Conservation (phyloP, 2,797 vertebrate genomes). For the Anguilla pacifica region DNA sequence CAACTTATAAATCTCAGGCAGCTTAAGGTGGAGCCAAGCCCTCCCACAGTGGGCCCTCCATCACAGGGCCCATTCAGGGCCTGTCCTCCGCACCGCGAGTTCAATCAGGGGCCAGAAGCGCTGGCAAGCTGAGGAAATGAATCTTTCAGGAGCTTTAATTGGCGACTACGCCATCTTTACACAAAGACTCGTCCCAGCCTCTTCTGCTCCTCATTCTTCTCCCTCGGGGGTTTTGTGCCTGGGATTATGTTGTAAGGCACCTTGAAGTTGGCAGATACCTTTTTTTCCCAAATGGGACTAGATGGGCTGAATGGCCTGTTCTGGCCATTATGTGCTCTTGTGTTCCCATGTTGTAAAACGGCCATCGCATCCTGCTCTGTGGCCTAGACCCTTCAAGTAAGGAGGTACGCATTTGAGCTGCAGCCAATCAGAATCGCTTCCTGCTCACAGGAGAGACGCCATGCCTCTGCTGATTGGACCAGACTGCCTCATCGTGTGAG, state of each 20-base stretch:
- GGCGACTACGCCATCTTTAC: background rate
- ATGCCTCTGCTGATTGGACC: background rate
- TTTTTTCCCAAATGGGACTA: background rate
- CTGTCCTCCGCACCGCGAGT: background rate
- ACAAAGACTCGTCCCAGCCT: background rate
- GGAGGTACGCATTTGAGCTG: background rate
- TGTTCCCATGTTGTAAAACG: background rate
- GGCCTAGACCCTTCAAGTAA: background rate
- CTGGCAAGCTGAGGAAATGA: background rate
- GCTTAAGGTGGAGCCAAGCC: background rate
- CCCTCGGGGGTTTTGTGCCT: background rate
- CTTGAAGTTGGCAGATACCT: background rate
- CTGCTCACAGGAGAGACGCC: background rate
- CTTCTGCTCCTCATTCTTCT: background rate
- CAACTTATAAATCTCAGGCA: background rate
- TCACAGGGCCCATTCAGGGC: background rate
- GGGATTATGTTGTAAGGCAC: background rate
- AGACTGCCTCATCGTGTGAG: background rate
- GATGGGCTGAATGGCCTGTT: background rate
- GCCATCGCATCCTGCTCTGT: background rate
- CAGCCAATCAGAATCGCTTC: background rate
- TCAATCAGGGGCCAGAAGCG: background rate
- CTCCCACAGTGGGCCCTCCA: background rate
- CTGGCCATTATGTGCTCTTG: background rate
- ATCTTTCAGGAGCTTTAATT: slow-evolving; percentile 1